Evolutionary conservation across 1,140 invertebrate genomes (phyloP).

Genomic region (Rhizoglyphus robini): DNA sequence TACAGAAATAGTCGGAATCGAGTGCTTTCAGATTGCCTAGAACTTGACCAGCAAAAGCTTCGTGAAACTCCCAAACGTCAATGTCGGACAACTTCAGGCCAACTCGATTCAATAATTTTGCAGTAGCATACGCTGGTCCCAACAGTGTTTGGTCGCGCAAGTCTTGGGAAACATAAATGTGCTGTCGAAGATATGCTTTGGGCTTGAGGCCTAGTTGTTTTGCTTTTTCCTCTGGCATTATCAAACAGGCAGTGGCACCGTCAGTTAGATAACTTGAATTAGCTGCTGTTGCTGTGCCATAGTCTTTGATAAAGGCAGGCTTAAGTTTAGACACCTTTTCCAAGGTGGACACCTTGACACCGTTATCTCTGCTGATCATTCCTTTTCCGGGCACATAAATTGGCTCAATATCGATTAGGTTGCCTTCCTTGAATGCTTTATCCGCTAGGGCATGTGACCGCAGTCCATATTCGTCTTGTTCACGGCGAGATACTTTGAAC

Average conservation of each 20-base stretch:
- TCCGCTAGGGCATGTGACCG: conserved; percentile 78
- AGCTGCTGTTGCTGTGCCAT: conserved; percentile 93
- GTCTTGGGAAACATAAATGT: conserved; percentile 89
- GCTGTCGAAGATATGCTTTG: conserved; percentile 45
- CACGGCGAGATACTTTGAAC: conserved; percentile 66
- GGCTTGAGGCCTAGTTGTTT: conserved; percentile 43
- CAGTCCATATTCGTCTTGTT: conserved; percentile 90
- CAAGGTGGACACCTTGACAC: conserved; percentile 74
- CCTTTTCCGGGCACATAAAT: conserved; percentile 51
- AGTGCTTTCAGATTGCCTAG: conserved; percentile 92
- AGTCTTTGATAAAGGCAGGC: conserved; percentile 94
- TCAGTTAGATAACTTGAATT: conserved; percentile 94
- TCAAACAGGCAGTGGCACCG: conserved; percentile 88
- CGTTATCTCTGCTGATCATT: conserved; percentile 73
- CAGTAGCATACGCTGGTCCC: conserved; percentile 76
- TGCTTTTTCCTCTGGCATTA: conserved; percentile 64
- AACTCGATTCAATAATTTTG: conserved; percentile 66
- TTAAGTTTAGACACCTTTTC: conserved; percentile 82
- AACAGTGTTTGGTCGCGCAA: conserved; percentile 91
- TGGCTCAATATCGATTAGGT: conserved; percentile 73
- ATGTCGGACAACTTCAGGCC: conserved; percentile 80
- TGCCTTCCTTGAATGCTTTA: conserved; percentile 70
- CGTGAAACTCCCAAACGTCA: conserved; percentile 96
- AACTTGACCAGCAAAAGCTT: conserved; percentile 98
- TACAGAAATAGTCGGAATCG: conserved; percentile 90